Percentiles rank a stretch among this genome's conserved stretches.
These are phyloP conservation scores for Apeltes quadracus DNA, from an alignment of 2,113 vertebrate species.

Conservation along the genomic window DNA sequence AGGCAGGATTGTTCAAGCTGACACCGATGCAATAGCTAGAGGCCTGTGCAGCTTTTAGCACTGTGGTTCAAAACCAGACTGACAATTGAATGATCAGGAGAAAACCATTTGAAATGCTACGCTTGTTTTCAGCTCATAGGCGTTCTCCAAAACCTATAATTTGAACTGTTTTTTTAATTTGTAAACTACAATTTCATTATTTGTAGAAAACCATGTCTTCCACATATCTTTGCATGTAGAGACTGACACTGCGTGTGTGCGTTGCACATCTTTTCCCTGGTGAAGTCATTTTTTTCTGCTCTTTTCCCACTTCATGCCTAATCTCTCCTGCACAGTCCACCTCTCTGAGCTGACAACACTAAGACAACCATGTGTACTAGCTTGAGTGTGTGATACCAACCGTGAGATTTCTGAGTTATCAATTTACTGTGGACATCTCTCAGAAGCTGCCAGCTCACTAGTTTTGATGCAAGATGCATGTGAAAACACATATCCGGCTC, in stretches of 20 bases:
- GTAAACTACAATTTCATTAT: not conserved
- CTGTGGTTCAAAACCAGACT: conserved; percentile 23
- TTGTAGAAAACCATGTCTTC: not conserved
- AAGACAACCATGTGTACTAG: conserved; percentile 66
- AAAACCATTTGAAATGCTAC: conserved; percentile 20
- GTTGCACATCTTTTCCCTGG: conserved; percentile 40
- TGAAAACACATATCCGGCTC: conserved; percentile 56
- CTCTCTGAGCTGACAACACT: conserved; percentile 43
- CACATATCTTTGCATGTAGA: conserved; percentile 1
- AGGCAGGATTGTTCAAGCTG: conserved; percentile 56
- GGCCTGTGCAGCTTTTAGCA: conserved; percentile 13
- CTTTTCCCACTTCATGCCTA: conserved; percentile 39
- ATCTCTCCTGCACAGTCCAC: conserved; percentile 23
- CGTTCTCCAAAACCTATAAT: not conserved
- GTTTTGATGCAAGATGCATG: conserved; percentile 42
- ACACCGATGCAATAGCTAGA: conserved; percentile 50
- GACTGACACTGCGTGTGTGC: conserved; percentile 22
- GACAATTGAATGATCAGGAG: conserved; percentile 4
- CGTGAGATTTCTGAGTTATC: conserved; percentile 54
- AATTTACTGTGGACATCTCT: conserved; percentile 54
- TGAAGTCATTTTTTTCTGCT: conserved; percentile 60
- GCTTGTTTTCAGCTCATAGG: conserved; percentile 4
- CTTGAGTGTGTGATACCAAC: conserved; percentile 69
- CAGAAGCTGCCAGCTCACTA: conserved; percentile 48
- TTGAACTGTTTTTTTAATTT: not conserved